These are phyloP conservation scores for Neotoma lepida DNA, from an alignment of 2,113 vertebrate genomes.

Conservation along the genomic window DNA sequence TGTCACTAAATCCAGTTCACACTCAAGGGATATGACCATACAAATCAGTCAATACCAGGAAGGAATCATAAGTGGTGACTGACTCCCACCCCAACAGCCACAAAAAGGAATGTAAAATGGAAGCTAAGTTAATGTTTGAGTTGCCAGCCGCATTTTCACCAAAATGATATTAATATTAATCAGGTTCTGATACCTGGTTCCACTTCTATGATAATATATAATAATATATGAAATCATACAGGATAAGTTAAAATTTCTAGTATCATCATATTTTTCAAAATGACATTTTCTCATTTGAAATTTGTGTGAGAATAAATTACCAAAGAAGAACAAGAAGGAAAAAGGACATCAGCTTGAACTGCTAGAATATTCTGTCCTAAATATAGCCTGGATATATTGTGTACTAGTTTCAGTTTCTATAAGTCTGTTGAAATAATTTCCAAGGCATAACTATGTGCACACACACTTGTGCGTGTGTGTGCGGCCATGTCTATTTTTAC, in stretches of 20 bases:
- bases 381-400: background rate
- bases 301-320: background rate
- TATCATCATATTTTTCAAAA: background rate
- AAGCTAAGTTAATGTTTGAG: background rate
- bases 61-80: background rate
- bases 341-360: background rate
- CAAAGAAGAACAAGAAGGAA: background rate
- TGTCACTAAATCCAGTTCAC: background rate
- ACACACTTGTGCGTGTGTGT: background rate
- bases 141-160: background rate
- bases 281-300: slow-evolving; percentile 6
- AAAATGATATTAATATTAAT: background rate
- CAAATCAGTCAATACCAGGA: background rate
- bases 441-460: background rate
- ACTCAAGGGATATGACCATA: background rate
- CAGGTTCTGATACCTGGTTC: background rate
- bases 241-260: background rate
- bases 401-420: background rate
- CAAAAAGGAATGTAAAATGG: background rate
- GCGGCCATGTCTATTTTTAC: background rate
- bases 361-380: background rate
- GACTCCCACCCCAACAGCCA: background rate
- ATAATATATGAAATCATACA: background rate
- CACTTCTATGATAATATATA: background rate
- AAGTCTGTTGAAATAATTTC: background rate